Percentiles rank a stretch among this genome's conserved stretches.
phyloP scores from a whole-genome alignment of 2,797 vertebrate genomes.

The Momotus momota region DNA sequence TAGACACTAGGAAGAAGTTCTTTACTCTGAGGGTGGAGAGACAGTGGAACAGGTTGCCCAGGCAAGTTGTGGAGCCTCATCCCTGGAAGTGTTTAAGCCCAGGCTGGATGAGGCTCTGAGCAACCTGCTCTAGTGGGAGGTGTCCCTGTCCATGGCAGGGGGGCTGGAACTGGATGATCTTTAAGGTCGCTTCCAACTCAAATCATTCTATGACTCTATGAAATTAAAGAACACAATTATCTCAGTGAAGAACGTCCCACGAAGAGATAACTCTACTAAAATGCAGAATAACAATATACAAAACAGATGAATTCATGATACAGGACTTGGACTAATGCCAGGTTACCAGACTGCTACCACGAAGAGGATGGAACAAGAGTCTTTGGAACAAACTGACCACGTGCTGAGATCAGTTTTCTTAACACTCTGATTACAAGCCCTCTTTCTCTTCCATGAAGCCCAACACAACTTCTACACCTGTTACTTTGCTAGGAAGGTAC shows the following conservation, averaged over 20 bases:
- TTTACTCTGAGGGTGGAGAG: too few relatives aligned
- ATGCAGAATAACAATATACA: neutral
- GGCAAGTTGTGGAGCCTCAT: too few relatives aligned
- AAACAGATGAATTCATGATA: neutral
- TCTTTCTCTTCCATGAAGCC: neutral
- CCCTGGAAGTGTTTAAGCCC: too few relatives aligned
- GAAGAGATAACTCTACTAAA: neutral
- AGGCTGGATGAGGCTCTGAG: too few relatives aligned
- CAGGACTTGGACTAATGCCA: neutral
- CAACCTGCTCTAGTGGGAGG: too few relatives aligned
- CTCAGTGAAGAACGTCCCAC: neutral
- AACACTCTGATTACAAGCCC: neutral
- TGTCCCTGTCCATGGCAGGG: too few relatives aligned
- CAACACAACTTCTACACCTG: neutral
- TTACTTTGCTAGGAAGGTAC: neutral
- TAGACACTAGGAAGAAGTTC: too few relatives aligned
- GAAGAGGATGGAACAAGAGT: fast-evolving
- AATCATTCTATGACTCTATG: too few relatives aligned
- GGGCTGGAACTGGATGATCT: too few relatives aligned
- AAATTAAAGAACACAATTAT: neutral
- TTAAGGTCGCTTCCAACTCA: too few relatives aligned
- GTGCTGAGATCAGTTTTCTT: neutral
- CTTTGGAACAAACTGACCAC: neutral
- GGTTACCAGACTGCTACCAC: neutral
- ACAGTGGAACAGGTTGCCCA: too few relatives aligned